Evolutionary conservation across 1,140 invertebrate genomes (phyloP), one percentile per base, ranked within the genome.

Genomic region (Himalopsyche phryganea): DNA sequence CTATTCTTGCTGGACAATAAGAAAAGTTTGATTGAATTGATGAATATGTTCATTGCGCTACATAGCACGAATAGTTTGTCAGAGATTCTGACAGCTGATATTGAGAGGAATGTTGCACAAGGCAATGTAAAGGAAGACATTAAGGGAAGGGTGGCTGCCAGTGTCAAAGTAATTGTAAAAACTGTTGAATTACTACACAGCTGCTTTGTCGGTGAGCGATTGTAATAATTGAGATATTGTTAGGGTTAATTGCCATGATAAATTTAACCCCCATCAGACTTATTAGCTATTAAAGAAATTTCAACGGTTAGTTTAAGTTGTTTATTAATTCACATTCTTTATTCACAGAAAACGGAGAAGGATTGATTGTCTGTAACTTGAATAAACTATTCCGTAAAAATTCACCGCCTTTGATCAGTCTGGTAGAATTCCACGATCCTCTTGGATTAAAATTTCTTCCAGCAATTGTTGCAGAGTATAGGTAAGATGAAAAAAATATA

Each of bases 181-280:
- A 81, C 80, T 40, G 70, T 82, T 32, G 71, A 79, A 18, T 68
- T 87, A 19, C 77, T 87, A 11, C 77, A 82, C 67, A 78, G 79
- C 64, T 87, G 85, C 70, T 84, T 88, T 70, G 78, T 86, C 61
- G 80, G 85, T 87, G 65, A 80, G 78, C 72, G 48, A 14, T 46
- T 35, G n/a, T n/a, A n/a, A n/a, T n/a, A n/a, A n/a, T n/a, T n/a
- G n/a, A n/a, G n/a, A n/a, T n/a, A n/a, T n/a, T n/a, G n/a, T n/a
- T n/a, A n/a, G n/a, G n/a, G n/a, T n/a, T n/a, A n/a, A n/a, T n/a
- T n/a, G n/a, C n/a, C n/a, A n/a, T n/a, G n/a, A n/a, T n/a, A n/a
- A n/a, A n/a, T n/a, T n/a, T n/a, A n/a, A n/a, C n/a, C n/a, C n/a
- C n/a, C n/a, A n/a, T n/a, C n/a, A n/a, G n/a, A n/a, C n/a, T n/a